phyloP scores from a whole-genome alignment of 2,113 vertebrate species.

The Sander vitreus region DNA sequence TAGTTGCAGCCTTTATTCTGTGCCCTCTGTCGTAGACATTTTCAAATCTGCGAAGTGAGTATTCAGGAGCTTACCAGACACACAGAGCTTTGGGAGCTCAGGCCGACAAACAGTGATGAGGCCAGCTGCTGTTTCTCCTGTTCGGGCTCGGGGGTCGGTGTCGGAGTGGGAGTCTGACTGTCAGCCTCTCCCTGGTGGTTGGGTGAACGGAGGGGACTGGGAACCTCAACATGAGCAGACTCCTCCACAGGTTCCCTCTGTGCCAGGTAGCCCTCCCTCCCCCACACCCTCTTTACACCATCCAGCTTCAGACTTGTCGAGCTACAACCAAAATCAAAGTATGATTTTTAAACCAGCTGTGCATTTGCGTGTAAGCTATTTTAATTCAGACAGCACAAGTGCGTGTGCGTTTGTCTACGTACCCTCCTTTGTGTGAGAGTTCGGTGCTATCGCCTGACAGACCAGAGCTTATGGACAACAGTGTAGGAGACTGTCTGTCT shows the following conservation, averaged over 20 bases:
- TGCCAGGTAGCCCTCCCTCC: conserved; percentile 93
- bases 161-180: conserved; percentile 40
- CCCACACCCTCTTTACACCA: conserved; percentile 93
- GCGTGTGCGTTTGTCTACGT: conserved; percentile 64
- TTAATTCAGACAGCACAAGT: background rate
- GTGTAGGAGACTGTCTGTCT: conserved; percentile 93
- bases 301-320: conserved; percentile 89
- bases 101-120: conserved; percentile 91
- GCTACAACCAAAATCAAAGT: conserved; percentile 70
- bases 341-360: background rate
- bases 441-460: conserved; percentile 91
- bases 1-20: background rate
- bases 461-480: conserved; percentile 91
- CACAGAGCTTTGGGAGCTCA: conserved; percentile 85
- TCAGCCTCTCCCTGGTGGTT: conserved; percentile 64
- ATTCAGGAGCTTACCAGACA: conserved; percentile 85
- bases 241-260: conserved; percentile 85
- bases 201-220: conserved; percentile 67
- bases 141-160: conserved; percentile 76
- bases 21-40: background rate
- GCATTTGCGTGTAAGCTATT: background rate
- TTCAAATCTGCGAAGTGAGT: background rate
- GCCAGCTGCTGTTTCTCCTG: conserved; percentile 92
- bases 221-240: conserved; percentile 59
- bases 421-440: conserved; percentile 88